Base-by-base conservation (phyloP, 2,113 vertebrate genomes). In the Oxyura jamaicensis region DNA sequence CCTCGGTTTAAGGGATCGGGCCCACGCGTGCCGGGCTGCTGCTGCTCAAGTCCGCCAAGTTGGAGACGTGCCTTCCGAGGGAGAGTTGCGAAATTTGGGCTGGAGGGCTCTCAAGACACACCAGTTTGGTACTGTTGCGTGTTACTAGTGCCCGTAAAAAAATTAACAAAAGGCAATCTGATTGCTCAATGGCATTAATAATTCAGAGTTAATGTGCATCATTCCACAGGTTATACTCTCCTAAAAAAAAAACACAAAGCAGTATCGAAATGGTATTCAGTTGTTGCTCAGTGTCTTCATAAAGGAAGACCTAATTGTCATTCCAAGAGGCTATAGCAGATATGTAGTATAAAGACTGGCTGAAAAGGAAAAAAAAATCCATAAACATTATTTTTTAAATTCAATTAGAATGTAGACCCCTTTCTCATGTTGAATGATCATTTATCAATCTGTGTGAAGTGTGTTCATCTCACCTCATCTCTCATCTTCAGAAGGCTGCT, bases 401-500 rank as follows among this genome's bases (percentile, higher is more conserved):
- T 72, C 39, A 14, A 1, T 77, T 26, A 39, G 42, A 58, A 80
- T 83, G 16, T 65, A 66, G 46, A 73, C 26, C 23, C 8, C 6
- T 80, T 88, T 28, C 4, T 3, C n/a, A 39, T 19, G 8, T 19
- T 48, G 73, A 76, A 41, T 50, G 65, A 23, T 67, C 33, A 56
- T 91, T 85, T 95, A 56, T 93, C 39, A 58, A 0, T 41, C 26
- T 83, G 3, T 88, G 42, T 86, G 46, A 85, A 88, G 66, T 67
- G 69, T 63, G 81, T 73, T 14, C 69, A 56, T 93, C 84, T 96
- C 42, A 79, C 21, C 66, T 41, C 46, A 56, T 91, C 65, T 95
- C 59, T 88, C 53, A n/a, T 60, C 85, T 85, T 94, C 74, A 93
- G 74, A 95, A 76, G n/a, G 21, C 29, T 96, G 71, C 35, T 96